Evolutionary conservation across 2,113 vertebrate species (phyloP).

Genomic region (Sceloporus undulatus): DNA sequence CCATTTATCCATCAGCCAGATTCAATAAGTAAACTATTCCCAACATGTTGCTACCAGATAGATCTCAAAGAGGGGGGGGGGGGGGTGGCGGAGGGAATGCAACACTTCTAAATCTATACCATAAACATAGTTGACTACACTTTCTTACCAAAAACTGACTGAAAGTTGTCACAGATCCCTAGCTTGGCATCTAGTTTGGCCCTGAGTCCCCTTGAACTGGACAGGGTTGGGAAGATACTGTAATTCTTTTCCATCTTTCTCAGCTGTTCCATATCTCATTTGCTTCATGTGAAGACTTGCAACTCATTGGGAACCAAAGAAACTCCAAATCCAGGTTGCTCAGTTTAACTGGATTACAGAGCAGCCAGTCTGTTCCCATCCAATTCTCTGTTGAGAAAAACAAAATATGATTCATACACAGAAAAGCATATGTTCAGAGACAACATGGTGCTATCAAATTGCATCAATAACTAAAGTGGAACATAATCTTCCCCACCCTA

Average conservation of each 20-base stretch:
- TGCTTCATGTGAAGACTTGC: neutral
- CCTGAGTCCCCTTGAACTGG: neutral
- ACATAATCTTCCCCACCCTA: constrained; percentile 66
- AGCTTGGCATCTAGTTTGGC: neutral
- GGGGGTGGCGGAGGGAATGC: no score
- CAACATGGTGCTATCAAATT: constrained; percentile 79
- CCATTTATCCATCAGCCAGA: no score
- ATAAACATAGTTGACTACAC: no score
- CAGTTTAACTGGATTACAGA: constrained; percentile 45
- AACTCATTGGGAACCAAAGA: neutral
- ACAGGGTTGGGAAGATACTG: no score
- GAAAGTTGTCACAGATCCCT: no score
- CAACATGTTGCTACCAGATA: no score
- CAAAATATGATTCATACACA: constrained; percentile 74
- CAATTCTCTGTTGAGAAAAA: constrained; percentile 77
- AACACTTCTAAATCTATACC: no score
- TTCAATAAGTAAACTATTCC: no score
- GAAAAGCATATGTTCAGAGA: constrained; percentile 77
- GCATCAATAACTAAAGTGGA: constrained; percentile 75
- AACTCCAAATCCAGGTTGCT: neutral
- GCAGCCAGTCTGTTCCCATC: constrained; percentile 55
- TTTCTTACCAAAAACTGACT: no score
- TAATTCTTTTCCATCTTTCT: neutral
- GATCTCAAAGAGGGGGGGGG: no score
- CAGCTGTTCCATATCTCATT: neutral